These are phyloP conservation scores for Tarsius wallacei DNA, from an alignment of 2,797 vertebrate species.

Conservation along the genomic window DNA sequence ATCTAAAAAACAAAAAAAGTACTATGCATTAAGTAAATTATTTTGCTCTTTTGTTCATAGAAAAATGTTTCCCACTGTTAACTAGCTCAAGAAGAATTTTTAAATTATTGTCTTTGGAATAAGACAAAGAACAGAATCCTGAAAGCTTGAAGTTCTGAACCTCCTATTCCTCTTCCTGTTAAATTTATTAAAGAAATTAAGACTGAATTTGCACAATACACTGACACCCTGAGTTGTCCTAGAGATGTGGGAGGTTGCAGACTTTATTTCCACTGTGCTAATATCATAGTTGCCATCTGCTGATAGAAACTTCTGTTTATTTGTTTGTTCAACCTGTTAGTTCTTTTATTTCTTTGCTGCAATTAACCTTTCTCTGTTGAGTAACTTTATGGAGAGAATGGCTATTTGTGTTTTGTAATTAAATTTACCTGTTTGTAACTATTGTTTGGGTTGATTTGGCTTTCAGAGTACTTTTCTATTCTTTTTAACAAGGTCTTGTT, in stretches of 20 bases:
- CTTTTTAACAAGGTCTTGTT: constrained; percentile 88
- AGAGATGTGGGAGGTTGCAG: constrained; percentile 82
- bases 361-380: constrained; percentile 89
- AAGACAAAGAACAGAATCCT: constrained; percentile 88
- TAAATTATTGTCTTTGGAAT: constrained; percentile 86
- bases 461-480: constrained; percentile 90
- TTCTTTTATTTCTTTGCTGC: constrained; percentile 83
- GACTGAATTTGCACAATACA: constrained; percentile 87
- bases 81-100: constrained; percentile 87
- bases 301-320: constrained; percentile 74
- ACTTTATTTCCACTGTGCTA: constrained; percentile 85
- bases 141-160: constrained; percentile 89
- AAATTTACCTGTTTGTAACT: constrained; percentile 90
- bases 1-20: constrained; percentile 72
- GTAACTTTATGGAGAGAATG: constrained; percentile 87
- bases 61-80: constrained; percentile 88
- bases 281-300: constrained; percentile 80
- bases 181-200: constrained; percentile 61
- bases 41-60: constrained; percentile 86
- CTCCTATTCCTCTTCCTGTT: constrained; percentile 82
- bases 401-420: constrained; percentile 90
- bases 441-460: constrained; percentile 89
- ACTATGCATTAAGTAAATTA: constrained; percentile 91
- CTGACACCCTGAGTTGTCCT: constrained; percentile 66
- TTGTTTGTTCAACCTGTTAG: constrained; percentile 70